phyloP scores from a whole-genome alignment of 1,140 invertebrate genomes.

The Scaptomyza graminum region DNA sequence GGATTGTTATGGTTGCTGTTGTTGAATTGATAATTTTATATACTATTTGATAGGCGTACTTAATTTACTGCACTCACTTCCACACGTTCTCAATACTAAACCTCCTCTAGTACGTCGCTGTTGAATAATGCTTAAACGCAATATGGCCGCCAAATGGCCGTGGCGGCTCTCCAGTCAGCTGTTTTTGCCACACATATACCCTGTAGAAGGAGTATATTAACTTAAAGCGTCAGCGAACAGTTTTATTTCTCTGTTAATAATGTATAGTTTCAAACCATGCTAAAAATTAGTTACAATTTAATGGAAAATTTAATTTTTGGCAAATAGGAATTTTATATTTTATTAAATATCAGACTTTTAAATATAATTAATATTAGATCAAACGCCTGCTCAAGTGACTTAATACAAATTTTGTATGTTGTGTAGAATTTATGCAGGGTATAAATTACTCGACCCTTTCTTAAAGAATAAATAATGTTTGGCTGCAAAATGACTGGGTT shows the following conservation, averaged over 20 bases:
- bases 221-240: too few relatives aligned
- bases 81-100: slow-evolving; percentile 71
- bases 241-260: too few relatives aligned
- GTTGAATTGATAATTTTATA: slow-evolving; percentile 67
- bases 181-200: slow-evolving; percentile 63
- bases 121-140: slow-evolving; percentile 29
- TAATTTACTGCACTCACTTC: slow-evolving; percentile 58
- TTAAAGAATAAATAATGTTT: slow-evolving; percentile 8
- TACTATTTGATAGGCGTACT: slow-evolving; percentile 58
- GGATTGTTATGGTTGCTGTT: slow-evolving; percentile 43
- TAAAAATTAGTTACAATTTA: too few relatives aligned
- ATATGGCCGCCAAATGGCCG: slow-evolving; percentile 59
- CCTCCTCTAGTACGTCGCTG: slow-evolving; percentile 15
- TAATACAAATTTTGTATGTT: not conserved
- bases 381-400: not conserved
- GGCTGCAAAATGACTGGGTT: slow-evolving; percentile 57
- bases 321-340: too few relatives aligned
- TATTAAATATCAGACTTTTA: too few relatives aligned
- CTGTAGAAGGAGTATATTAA: slow-evolving; percentile 14
- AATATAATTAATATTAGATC: not conserved
- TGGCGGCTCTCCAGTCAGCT: slow-evolving; percentile 65
- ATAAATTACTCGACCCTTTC: not conserved
- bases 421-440: slow-evolving; percentile 6
- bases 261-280: too few relatives aligned
- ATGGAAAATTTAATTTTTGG: too few relatives aligned